Conservation (phyloP, 2,797 vertebrate genomes). For the Argyrosomus regius region DNA sequence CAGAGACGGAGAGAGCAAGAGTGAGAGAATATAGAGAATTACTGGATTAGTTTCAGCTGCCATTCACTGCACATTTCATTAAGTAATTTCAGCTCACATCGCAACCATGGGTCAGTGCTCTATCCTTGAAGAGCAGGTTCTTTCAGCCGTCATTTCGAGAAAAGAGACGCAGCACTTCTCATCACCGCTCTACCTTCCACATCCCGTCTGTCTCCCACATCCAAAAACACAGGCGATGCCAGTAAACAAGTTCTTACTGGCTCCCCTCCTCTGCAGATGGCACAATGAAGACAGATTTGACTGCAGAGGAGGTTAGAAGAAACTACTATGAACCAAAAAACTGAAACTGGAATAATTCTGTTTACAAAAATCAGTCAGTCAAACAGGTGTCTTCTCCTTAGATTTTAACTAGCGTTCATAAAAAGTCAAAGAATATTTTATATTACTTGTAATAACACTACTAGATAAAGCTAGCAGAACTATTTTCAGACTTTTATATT, state of each 20-base stretch:
- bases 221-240: slow-evolving; percentile 19
- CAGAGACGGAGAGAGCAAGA: slow-evolving; percentile 47
- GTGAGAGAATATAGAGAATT: slow-evolving; percentile 64
- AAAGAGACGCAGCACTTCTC: slow-evolving; percentile 27
- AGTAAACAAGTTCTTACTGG: slow-evolving; percentile 21
- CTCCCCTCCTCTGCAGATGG: slow-evolving; percentile 32
- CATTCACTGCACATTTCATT: slow-evolving; percentile 80
- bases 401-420: background rate
- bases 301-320: slow-evolving; percentile 24
- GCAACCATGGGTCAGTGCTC: slow-evolving; percentile 70
- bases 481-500: background rate
- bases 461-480: background rate
- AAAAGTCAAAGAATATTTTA: background rate
- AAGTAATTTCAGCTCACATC: slow-evolving; percentile 72
- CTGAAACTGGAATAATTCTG: slow-evolving; percentile 15
- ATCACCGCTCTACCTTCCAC: slow-evolving; percentile 4
- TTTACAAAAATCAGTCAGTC: background rate
- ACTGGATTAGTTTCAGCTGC: slow-evolving; percentile 77
- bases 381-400: background rate
- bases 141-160: slow-evolving; percentile 52
- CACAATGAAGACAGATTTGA: slow-evolving; percentile 24
- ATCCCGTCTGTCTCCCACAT: slow-evolving; percentile 19
- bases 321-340: slow-evolving; percentile 14
- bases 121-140: slow-evolving; percentile 69
- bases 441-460: background rate